These are phyloP conservation scores for Ceramica pisi DNA, from an alignment of 2,888 invertebrate species.

Conservation along the genomic window DNA sequence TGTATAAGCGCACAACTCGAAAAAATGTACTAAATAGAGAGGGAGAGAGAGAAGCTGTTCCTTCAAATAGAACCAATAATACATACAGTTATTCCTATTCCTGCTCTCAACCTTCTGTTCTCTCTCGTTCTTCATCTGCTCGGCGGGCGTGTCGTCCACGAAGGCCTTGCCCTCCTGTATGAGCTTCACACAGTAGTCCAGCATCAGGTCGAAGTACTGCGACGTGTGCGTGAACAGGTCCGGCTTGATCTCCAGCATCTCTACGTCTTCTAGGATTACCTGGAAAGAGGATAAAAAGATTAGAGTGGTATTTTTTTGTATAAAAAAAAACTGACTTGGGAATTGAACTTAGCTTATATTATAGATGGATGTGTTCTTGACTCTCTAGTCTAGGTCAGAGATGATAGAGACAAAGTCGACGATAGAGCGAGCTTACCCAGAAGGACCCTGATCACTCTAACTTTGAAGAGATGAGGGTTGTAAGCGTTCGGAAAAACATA, in stretches of 20 bases:
- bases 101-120: conserved; percentile 96
- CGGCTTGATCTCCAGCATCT: conserved; percentile 97
- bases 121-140: conserved; percentile 98
- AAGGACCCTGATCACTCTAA: no score
- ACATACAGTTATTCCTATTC: conserved; percentile 96
- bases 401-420: no score
- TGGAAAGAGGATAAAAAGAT: conserved; percentile 53
- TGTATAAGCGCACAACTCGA: no score
- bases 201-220: conserved; percentile 98
- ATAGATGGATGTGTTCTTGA: no score
- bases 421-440: no score
- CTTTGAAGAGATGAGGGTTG: no score
- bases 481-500: no score
- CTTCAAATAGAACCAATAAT: neutral
- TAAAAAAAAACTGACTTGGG: no score
- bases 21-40: no score
- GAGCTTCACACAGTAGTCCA: conserved; percentile 96
- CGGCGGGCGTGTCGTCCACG: conserved; percentile 98
- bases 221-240: conserved; percentile 98
- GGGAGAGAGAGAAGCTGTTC: no score
- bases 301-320: neutral
- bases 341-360: no score
- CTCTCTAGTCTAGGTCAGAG: no score
- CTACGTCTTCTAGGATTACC: conserved; percentile 97
- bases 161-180: conserved; percentile 97